phyloP scores from a whole-genome alignment of 2,888 invertebrate species.

The Craniophora ligustri region DNA sequence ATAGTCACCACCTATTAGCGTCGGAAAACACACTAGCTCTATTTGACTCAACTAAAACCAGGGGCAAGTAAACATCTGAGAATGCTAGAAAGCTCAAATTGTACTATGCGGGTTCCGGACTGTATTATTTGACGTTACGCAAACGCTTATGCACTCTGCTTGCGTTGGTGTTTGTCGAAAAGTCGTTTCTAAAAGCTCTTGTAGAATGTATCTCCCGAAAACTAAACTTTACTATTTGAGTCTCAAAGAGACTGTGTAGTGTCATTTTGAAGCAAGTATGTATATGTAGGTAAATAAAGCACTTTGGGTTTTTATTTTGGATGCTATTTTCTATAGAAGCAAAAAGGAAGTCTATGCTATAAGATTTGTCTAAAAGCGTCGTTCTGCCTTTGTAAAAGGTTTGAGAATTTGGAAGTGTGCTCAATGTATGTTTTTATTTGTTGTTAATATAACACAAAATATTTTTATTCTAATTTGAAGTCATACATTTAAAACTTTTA shows the following conservation, averaged over 20 bases:
- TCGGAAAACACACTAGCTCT: slow-evolving; percentile 12
- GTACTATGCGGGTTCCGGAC: not conserved
- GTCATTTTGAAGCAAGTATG: slow-evolving; percentile 19
- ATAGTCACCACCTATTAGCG: not conserved
- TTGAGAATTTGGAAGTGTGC: not conserved
- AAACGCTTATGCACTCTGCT: slow-evolving; percentile 33
- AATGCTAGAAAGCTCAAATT: slow-evolving; percentile 18
- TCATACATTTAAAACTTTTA: too few species aligned
- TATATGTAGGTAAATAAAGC: slow-evolving; percentile 33
- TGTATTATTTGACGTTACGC: slow-evolving; percentile 30
- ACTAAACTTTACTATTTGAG: slow-evolving; percentile 32
- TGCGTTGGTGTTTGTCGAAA: slow-evolving; percentile 27
- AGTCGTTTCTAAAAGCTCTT: slow-evolving; percentile 36
- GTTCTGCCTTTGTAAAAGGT: slow-evolving; percentile 1
- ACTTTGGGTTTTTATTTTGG: slow-evolving; percentile 29
- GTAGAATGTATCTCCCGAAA: slow-evolving; percentile 26
- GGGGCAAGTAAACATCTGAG: slow-evolving; percentile 10
- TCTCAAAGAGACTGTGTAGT: slow-evolving; percentile 34
- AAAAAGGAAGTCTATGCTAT: slow-evolving; percentile 9
- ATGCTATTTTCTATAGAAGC: slow-evolving; percentile 21
- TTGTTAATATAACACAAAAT: too few species aligned
- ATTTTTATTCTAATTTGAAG: too few species aligned
- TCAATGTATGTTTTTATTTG: too few species aligned
- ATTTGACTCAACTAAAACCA: slow-evolving; percentile 9
- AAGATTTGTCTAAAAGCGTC: slow-evolving; percentile 9